A percentile compares a stretch with the other conserved stretches of the same genome.
phyloP scores from a whole-genome alignment of 2,888 invertebrate species.

The Buathra laborator region DNA sequence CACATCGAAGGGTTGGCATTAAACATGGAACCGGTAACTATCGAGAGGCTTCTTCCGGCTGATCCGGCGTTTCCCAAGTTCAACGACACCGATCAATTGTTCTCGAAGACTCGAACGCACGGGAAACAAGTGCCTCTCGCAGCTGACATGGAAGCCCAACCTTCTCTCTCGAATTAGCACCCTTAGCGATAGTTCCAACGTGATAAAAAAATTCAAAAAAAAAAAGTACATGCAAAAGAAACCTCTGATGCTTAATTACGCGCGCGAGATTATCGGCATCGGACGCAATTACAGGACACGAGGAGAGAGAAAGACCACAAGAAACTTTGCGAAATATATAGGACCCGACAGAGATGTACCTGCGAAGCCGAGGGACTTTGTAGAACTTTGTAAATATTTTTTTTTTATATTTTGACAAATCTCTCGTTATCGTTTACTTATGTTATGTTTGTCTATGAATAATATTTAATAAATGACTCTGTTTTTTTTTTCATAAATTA shows the following conservation, averaged over 20 bases:
- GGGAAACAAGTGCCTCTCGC: neutral
- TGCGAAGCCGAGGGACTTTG: neutral
- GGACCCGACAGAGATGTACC: neutral
- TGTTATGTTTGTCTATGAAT: conserved; percentile 45
- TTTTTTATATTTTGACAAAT: conserved; percentile 7
- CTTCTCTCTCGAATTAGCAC: neutral
- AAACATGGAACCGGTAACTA: conserved; percentile 35
- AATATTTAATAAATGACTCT: conserved; percentile 61
- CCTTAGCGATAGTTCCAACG: neutral
- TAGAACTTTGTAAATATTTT: conserved; percentile 43
- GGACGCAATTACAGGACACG: neutral
- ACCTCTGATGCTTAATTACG: neutral
- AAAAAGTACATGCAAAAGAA: neutral
- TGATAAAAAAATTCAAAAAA: conserved; percentile 3
- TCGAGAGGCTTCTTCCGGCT: neutral
- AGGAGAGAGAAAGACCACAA: too few species aligned
- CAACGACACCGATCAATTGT: conserved; percentile 6
- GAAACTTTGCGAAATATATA: too few species aligned
- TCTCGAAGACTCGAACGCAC: neutral
- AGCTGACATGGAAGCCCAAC: neutral
- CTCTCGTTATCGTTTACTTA: conserved; percentile 34
- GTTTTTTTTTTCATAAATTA: conserved; percentile 8
- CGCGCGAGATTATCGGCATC: neutral
- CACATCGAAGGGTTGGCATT: conserved; percentile 79
- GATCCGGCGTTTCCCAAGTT: conserved; percentile 18